These are phyloP conservation scores for Conchocele bisecta DNA, from an alignment of 2,888 invertebrate species.

Conservation along the genomic window DNA sequence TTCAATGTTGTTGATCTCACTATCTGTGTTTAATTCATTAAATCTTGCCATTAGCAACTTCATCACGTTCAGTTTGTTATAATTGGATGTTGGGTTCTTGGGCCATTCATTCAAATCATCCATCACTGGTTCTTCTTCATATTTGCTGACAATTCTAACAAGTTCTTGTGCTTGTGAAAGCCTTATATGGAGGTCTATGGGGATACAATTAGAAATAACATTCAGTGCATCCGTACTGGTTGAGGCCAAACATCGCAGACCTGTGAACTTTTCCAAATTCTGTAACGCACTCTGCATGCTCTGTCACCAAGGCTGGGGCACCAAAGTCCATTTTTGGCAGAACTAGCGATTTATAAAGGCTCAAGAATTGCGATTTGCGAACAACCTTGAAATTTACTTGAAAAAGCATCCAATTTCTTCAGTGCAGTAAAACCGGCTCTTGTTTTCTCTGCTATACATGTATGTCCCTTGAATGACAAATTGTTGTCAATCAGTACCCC, in stretches of 20 bases:
- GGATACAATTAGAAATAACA: constrained; percentile 5
- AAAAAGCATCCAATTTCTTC: neutral
- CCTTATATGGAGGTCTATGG: constrained; percentile 5
- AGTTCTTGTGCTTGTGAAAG: too few relatives aligned
- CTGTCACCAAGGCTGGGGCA: neutral
- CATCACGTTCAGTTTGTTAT: too few relatives aligned
- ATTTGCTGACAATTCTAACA: too few relatives aligned
- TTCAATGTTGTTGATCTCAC: too few relatives aligned
- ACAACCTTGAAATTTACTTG: neutral
- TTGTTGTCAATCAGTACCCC: neutral
- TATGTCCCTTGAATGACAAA: neutral
- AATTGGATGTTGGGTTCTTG: too few relatives aligned
- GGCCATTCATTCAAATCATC: too few relatives aligned
- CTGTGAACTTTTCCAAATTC: constrained; percentile 7
- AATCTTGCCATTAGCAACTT: too few relatives aligned
- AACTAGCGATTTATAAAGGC: constrained; percentile 14
- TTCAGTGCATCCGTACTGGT: constrained; percentile 25
- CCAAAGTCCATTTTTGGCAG: constrained; percentile 14
- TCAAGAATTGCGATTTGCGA: constrained; percentile 16
- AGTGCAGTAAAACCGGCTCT: neutral
- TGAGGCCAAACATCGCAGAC: constrained; percentile 12
- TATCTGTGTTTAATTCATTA: too few relatives aligned
- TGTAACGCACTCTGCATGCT: neutral
- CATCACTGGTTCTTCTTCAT: too few relatives aligned
- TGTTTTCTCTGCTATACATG: neutral